phyloP scores from a whole-genome alignment of 2,888 invertebrate species.

The Torymus tubicola region DNA sequence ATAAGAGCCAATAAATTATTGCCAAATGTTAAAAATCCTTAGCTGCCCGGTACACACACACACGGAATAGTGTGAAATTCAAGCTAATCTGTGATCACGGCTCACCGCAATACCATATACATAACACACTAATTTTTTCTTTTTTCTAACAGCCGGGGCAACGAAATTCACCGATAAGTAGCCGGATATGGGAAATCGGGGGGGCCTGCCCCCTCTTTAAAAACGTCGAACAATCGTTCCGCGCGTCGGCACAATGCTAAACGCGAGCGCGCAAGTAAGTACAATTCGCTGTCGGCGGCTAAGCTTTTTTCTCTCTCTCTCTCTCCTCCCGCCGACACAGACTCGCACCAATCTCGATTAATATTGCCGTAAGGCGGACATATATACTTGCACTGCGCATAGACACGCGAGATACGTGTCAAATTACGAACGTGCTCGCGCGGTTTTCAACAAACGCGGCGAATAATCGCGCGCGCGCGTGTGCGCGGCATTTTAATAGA shows the following conservation, averaged over 20 bases:
- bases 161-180: too few relatives aligned
- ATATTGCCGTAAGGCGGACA: conserved; percentile 29
- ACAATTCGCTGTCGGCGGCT: conserved; percentile 51
- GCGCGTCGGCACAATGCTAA: neutral
- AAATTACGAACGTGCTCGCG: conserved; percentile 35
- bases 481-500: conserved; percentile 62
- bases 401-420: conserved; percentile 31
- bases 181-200: conserved; percentile 53
- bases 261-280: conserved; percentile 38
- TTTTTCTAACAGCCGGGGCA: too few relatives aligned
- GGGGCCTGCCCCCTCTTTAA: conserved; percentile 18
- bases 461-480: conserved; percentile 24
- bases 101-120: too few relatives aligned
- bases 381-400: neutral
- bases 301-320: neutral
- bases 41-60: too few relatives aligned
- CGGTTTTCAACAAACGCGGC: conserved; percentile 33
- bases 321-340: neutral
- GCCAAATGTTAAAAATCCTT: too few relatives aligned
- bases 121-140: too few relatives aligned
- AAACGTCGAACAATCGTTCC: conserved; percentile 54
- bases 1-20: too few relatives aligned
- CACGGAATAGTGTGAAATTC: conserved; percentile 43
- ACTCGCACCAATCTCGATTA: conserved; percentile 13
- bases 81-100: conserved; percentile 39